phyloP scores from a whole-genome alignment of 37 sponge, comb jelly and placozoan species.

The Corticium candelabrum region DNA sequence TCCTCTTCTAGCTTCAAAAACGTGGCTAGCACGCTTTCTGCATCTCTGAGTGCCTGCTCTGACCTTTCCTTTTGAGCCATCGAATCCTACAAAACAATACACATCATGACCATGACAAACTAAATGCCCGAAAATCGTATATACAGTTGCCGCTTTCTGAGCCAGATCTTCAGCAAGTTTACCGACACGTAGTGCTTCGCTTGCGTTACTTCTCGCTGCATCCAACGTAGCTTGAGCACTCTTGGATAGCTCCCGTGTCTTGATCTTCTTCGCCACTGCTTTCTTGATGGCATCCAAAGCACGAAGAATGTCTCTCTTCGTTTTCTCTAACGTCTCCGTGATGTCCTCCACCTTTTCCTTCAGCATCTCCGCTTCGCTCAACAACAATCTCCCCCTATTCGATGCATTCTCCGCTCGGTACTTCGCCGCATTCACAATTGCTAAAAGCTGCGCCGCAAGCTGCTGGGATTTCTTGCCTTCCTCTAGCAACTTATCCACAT shows the following conservation, averaged over 20 bases:
- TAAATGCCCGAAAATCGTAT: too few relatives aligned
- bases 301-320: not conserved
- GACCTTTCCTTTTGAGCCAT: too few relatives aligned
- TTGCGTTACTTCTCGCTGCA: not conserved
- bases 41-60: too few relatives aligned
- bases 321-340: not conserved
- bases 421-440: not conserved
- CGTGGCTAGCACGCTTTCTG: too few relatives aligned
- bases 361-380: not conserved
- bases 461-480: not conserved
- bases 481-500: not conserved
- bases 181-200: too few relatives aligned
- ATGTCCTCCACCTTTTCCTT: not conserved
- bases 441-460: not conserved
- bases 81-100: too few relatives aligned
- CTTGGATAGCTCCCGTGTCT: not conserved
- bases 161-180: too few relatives aligned
- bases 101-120: too few relatives aligned
- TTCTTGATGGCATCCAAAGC: not conserved
- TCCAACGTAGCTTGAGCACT: not conserved
- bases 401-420: not conserved
- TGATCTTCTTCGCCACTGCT: too few relatives aligned
- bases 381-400: not conserved
- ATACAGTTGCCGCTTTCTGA: too few relatives aligned
- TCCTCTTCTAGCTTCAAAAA: too few relatives aligned